Conservation (phyloP, 2,888 invertebrate genomes). For the Pterostichus niger region DNA sequence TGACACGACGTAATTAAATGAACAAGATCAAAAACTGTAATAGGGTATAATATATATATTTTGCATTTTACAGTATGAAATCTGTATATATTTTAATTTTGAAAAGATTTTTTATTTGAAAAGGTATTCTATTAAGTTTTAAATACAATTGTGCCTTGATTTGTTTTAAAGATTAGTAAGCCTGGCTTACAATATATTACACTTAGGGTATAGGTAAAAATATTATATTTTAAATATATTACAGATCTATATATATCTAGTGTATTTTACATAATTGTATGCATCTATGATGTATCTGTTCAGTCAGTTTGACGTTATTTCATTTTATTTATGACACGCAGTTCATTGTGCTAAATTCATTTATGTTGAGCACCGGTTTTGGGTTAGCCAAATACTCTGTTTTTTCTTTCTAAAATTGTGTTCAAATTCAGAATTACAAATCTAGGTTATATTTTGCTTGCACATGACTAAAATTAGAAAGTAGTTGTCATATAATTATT, state of each 20-base stretch:
- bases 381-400: constrained; percentile 41
- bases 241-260: constrained; percentile 54
- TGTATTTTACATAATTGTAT: constrained; percentile 62
- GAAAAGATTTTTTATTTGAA: constrained; percentile 60
- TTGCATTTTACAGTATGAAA: constrained; percentile 58
- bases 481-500: constrained; percentile 18
- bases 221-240: constrained; percentile 55
- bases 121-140: constrained; percentile 51
- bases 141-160: constrained; percentile 35
- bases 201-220: constrained; percentile 45
- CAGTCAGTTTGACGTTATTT: constrained; percentile 63
- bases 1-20: constrained; percentile 60
- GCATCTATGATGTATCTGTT: constrained; percentile 66
- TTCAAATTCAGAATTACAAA: constrained; percentile 17
- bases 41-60: constrained; percentile 62
- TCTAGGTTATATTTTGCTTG: constrained; percentile 39
- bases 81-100: constrained; percentile 59
- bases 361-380: constrained; percentile 33
- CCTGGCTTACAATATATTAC: constrained; percentile 50
- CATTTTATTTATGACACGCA: constrained; percentile 38
- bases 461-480: constrained; percentile 50
- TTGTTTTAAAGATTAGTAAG: constrained; percentile 51
- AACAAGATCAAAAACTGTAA: constrained; percentile 60
- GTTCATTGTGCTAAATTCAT: constrained; percentile 29
- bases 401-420: constrained; percentile 46